Evolutionary conservation across 2,113 vertebrate species (phyloP), one percentile per base, ranked within the genome.

Genomic region (Ailuropoda melanoleuca): DNA sequence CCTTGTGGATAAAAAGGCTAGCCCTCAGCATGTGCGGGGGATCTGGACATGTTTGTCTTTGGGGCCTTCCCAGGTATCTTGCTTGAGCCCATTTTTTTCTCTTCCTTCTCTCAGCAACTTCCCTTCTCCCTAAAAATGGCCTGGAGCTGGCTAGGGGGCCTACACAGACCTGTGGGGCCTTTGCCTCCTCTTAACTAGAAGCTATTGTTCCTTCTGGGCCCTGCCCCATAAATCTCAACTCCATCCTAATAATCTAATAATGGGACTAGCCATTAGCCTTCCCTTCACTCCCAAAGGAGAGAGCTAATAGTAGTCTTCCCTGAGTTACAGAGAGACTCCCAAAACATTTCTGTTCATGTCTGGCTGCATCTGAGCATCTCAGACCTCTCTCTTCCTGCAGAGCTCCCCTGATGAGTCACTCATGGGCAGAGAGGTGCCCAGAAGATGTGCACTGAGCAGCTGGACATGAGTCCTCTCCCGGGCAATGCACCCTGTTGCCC

Each of bases 401-500:
- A 46, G 18, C 11, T 60, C 23, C 75, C 50, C 17, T 48, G 17
- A 26, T n/a, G 15, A 86, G 34, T 23, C 12, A 6, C 15, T 46
- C 6, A 55, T 0, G 21, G 31, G 18, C 21, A 70, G 50, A 37
- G 4, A 34, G 21, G 37, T 29, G 1, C 17, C 53, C 34, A 72
- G 13, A 64, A 66, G 50, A 24, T 37, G 34, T 3, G 18, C 39
- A 14, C 24, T 19, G 34, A 66, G 55, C 10, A 43, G 12, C 18
- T 4, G 4, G 26, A 48, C 9, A 17, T 39, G 62, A 55, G 24
- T 50, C 15, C 37, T 31, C 24, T 39, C 8, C 31, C 6, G 21
- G 70, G 10, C 15, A 53, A 34, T 9, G 21, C 0, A 6, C 13
- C 14, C 55, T n/a, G 0, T 0, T 46, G 10, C 3, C 3, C 21